Conservation (phyloP, 2,797 vertebrate genomes). For the Thaleichthys pacificus region DNA sequence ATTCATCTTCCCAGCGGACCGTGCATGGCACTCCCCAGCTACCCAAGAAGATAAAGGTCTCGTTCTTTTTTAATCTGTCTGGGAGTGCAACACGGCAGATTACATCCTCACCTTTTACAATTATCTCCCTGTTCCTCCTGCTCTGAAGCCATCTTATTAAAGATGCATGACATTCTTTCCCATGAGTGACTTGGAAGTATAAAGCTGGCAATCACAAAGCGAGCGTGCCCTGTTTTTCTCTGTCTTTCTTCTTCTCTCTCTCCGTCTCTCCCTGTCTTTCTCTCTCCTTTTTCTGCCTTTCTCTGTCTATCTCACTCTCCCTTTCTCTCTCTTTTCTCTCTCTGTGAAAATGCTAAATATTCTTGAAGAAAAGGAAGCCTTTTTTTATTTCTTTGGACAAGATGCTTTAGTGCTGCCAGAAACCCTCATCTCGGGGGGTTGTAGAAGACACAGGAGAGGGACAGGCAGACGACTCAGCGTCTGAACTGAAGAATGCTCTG, state of each 20-base stretch:
- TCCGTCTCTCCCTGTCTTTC: not conserved
- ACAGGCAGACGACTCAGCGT: not conserved
- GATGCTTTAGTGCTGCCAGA: not conserved
- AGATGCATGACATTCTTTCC: conserved; percentile 43
- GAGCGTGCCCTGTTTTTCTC: not conserved
- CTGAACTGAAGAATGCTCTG: not conserved
- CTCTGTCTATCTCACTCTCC: not conserved
- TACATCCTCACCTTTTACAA: conserved; percentile 52
- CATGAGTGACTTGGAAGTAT: conserved; percentile 24
- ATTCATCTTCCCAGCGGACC: conserved; percentile 42
- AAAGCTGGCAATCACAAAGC: conserved; percentile 27
- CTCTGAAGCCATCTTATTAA: conserved; percentile 35
- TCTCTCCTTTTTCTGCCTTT: conserved; percentile 12
- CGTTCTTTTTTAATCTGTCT: conserved; percentile 32
- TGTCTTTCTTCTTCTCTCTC: conserved; percentile 7
- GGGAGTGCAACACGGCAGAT: conserved; percentile 37
- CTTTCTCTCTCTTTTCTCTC: not conserved
- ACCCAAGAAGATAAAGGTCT: conserved; percentile 45
- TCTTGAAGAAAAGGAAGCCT: not conserved
- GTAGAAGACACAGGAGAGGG: not conserved
- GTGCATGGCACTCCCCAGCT: conserved; percentile 18
- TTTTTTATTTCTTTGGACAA: conserved; percentile 5
- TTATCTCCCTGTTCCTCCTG: conserved; percentile 38
- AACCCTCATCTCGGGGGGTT: not conserved
- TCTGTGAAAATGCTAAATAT: conserved; percentile 27